A percentile compares a stretch with the other conserved stretches of the same genome.
These are phyloP conservation scores for Egretta garzetta DNA, from an alignment of 2,113 vertebrate species.

Conservation along the genomic window DNA sequence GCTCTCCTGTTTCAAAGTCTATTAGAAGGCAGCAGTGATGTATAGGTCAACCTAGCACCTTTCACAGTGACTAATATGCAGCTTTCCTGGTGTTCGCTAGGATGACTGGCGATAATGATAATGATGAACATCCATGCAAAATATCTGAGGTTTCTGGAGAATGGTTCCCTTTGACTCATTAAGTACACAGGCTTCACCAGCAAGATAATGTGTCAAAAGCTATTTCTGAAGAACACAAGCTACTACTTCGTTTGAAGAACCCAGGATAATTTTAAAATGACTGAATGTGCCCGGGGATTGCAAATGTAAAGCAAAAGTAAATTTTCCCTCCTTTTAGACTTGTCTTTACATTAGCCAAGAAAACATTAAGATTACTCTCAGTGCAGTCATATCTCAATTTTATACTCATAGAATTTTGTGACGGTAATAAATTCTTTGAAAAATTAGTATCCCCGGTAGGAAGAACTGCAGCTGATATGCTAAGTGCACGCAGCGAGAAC, in stretches of 20 bases:
- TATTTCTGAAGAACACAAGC: constrained; percentile 26
- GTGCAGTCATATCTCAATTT: constrained; percentile 9
- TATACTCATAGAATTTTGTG: background rate
- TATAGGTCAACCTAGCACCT: constrained; percentile 42
- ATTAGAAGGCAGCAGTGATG: constrained; percentile 64
- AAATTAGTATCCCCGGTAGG: background rate
- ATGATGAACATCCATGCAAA: constrained; percentile 70
- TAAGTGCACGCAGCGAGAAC: background rate
- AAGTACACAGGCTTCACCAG: constrained; percentile 18
- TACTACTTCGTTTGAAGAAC: constrained; percentile 36
- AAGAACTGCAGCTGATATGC: background rate
- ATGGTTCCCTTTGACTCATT: constrained; percentile 48
- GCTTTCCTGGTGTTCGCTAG: constrained; percentile 46
- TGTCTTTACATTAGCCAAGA: background rate
- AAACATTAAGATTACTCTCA: background rate
- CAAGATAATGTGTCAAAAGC: constrained; percentile 35
- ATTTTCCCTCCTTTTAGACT: constrained; percentile 1
- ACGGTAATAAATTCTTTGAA: constrained; percentile 1
- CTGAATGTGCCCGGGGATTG: background rate
- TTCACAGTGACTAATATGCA: constrained; percentile 73
- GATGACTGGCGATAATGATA: constrained; percentile 64
- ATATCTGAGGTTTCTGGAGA: constrained; percentile 39
- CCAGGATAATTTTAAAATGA: constrained; percentile 10
- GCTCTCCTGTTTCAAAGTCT: constrained; percentile 37
- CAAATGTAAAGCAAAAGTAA: constrained; percentile 43